Evolutionary conservation across 92 coral and sea anemone species (phyloP).

Genomic region (Chrysogorgia sp.): DNA sequence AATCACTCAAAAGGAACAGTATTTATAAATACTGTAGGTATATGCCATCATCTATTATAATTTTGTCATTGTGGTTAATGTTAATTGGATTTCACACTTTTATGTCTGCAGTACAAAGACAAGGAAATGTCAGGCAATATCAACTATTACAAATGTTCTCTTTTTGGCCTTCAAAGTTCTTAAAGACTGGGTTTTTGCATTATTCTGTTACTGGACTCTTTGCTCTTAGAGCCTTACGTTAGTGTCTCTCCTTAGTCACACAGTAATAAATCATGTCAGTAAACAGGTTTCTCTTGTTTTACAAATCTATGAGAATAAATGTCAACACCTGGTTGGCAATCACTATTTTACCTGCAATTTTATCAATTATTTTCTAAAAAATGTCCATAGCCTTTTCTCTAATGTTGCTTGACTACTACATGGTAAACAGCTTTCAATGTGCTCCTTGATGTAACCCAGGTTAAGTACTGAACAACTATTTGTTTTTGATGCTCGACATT

Average conservation of each 20-base stretch:
- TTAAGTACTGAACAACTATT: background rate
- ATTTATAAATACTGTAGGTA: too few species aligned
- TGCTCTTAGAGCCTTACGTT: slow-evolving; percentile 11
- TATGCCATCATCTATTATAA: too few species aligned
- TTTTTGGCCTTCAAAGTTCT: slow-evolving; percentile 1
- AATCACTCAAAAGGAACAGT: too few species aligned
- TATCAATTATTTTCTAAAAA: slow-evolving; percentile 8
- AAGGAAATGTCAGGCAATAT: background rate
- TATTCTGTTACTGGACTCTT: background rate
- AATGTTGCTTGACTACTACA: too few species aligned
- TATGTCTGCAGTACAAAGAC: background rate
- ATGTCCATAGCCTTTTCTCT: slow-evolving; percentile 3
- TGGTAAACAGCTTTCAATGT: too few species aligned
- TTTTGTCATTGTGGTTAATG: background rate
- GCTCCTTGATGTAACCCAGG: background rate
- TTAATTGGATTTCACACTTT: background rate
- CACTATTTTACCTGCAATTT: slow-evolving; percentile 3
- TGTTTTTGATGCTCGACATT: background rate
- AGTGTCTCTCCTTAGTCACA: background rate
- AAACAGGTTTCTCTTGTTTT: slow-evolving; percentile 9
- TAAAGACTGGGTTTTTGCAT: background rate
- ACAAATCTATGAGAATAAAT: background rate
- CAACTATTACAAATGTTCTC: slow-evolving; percentile 10
- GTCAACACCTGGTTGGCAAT: background rate
- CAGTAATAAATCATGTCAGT: background rate